Base-by-base conservation (phyloP, 2,113 vertebrate species). In the Todiramphus chloris region DNA sequence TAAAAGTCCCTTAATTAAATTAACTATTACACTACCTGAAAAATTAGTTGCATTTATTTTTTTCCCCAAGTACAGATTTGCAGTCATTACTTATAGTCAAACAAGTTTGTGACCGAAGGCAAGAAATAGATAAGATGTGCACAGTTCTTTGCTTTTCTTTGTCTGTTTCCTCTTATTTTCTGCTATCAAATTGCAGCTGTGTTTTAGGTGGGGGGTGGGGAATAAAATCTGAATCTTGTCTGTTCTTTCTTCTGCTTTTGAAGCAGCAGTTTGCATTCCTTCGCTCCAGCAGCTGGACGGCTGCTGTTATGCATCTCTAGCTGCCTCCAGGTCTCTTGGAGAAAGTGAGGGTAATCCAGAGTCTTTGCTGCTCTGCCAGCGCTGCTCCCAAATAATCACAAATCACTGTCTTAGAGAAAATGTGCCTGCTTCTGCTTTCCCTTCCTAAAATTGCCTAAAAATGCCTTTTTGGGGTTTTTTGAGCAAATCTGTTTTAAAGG, bases 191-290 rank as follows among this genome's bases (percentile, higher is more conserved):
- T 8, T 77, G 51, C 87, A 95, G 92, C 95, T 95, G 92, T 27
- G 90, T 85, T 87, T 59, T 76, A 79, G 50, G 6, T 27, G 51
- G 23, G 23, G 48, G 48, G 11, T 27, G 51, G 31, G 1, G 7
- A 5, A 33, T 37, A 72, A 75, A 69, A 21, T 43, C 35, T 35
- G 72, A 81, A 75, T 89, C 16, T 2, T 77, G 44, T 44, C 94
- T 91, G 59, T 39, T 86, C 9, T 50, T 83, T 37, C 68, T 73
- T 74, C 56, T 59, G n/a, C 76, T 89, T 90, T 93, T 90, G 90
- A 79, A 93, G n/a, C 69, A 88, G 75, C 48, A 90, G 72, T 73
- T 88, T 55, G 87, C 92, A 68, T 96, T 94, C 94, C 60, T 89
- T 51, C 0, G 0, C 43, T 83, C 73, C 17, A 2, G 88, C 93